Conservation (phyloP, 2,888 invertebrate species). For the Phengaris arion region DNA sequence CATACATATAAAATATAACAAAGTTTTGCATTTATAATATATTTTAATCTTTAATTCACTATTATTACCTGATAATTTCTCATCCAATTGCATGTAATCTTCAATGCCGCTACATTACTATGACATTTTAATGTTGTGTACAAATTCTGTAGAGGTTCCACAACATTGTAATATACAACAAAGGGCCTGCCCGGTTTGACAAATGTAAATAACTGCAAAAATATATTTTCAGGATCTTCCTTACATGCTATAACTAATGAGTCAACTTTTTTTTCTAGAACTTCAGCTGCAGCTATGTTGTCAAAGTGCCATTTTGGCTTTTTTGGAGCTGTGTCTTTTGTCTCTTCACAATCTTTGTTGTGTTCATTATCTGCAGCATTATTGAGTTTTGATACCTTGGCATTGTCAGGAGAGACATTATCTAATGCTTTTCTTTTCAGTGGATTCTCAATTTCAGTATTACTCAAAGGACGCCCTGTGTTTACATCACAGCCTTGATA, state of each 20-base stretch:
- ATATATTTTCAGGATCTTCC: constrained; percentile 91
- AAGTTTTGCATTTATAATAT: no score
- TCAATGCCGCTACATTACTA: constrained; percentile 85
- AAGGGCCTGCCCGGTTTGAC: constrained; percentile 90
- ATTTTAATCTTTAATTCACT: no score
- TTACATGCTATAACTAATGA: constrained; percentile 88
- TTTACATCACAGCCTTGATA: constrained; percentile 80
- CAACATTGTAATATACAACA: constrained; percentile 88
- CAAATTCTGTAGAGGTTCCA: constrained; percentile 91
- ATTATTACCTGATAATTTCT: constrained; percentile 89
- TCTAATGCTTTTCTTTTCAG: constrained; percentile 55
- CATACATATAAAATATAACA: no score
- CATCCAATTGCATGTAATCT: constrained; percentile 91
- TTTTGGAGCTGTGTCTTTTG: constrained; percentile 50
- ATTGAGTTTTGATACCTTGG: constrained; percentile 55
- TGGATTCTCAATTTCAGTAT: constrained; percentile 43
- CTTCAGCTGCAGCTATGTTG: constrained; percentile 82
- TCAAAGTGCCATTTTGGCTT: constrained; percentile 85
- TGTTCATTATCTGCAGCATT: constrained; percentile 36
- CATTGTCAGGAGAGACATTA: constrained; percentile 46
- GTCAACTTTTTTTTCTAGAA: constrained; percentile 84
- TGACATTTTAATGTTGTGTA: constrained; percentile 88
- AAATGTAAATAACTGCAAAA: constrained; percentile 86
- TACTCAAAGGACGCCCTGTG: constrained; percentile 44
- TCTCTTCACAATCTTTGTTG: constrained; percentile 35